Evolutionary conservation across 2,888 invertebrate genomes (phyloP).

Genomic region (Litoditis marina): DNA sequence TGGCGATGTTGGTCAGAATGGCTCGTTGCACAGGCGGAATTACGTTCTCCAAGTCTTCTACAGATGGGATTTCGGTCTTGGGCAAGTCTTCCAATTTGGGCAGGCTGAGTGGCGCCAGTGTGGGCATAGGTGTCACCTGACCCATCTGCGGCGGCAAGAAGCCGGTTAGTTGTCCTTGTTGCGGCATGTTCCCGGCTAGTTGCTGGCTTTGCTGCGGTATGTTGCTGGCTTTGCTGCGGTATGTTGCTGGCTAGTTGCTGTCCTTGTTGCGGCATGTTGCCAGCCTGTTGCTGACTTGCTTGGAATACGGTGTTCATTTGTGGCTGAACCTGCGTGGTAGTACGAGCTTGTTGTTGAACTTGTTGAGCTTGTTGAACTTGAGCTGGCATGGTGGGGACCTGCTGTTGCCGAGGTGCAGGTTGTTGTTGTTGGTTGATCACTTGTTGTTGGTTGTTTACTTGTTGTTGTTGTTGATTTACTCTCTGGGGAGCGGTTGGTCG

Average conservation of each 20-base stretch:
- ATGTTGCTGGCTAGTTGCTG: too few species aligned
- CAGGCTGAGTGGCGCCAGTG: slow-evolving; percentile 20
- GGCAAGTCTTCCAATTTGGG: slow-evolving; percentile 45
- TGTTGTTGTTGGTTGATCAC: slow-evolving; percentile 14
- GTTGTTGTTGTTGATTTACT: slow-evolving; percentile 13
- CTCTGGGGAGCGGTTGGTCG: not conserved
- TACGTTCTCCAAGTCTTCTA: slow-evolving; percentile 48
- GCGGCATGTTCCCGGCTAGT: too few species aligned
- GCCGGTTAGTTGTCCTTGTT: too few species aligned
- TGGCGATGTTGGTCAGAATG: slow-evolving; percentile 45
- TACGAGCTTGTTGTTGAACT: too few species aligned
- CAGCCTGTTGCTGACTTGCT: not conserved
- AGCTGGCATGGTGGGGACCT: slow-evolving; percentile 1
- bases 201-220: not conserved
- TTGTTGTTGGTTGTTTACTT: slow-evolving; percentile 4
- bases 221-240: not conserved
- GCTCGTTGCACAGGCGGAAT: slow-evolving; percentile 47
- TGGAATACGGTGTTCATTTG: not conserved
- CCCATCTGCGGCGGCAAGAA: not conserved
- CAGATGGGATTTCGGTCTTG: slow-evolving; percentile 45
- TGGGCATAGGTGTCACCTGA: slow-evolving; percentile 16
- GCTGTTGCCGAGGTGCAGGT: slow-evolving; percentile 6
- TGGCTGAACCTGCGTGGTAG: too few species aligned
- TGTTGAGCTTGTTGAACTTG: too few species aligned
- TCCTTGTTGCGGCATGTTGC: too few species aligned